These are phyloP conservation scores for Hepsetus odoe DNA, from an alignment of 2,113 vertebrate genomes.

Conservation along the genomic window DNA sequence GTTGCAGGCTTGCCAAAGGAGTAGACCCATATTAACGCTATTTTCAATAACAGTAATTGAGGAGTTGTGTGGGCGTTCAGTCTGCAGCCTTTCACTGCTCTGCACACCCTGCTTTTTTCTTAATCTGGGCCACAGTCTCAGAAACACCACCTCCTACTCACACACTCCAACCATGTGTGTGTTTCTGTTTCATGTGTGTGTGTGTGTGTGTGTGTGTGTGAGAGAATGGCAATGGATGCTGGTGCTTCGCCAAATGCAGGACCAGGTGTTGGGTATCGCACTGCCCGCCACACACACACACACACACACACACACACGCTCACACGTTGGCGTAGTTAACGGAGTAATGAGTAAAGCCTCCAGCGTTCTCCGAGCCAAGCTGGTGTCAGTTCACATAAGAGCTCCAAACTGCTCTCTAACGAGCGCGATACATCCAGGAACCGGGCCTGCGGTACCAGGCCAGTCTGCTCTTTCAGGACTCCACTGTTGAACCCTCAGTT, in stretches of 20 bases:
- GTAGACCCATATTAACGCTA: slow-evolving; percentile 29
- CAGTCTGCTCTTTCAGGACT: neutral
- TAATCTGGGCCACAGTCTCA: slow-evolving; percentile 24
- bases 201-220: slow-evolving; percentile 11
- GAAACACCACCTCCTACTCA: slow-evolving; percentile 34
- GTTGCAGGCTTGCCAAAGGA: slow-evolving; percentile 27
- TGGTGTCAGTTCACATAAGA: slow-evolving; percentile 23
- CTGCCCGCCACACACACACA: slow-evolving; percentile 45
- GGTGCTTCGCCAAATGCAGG: slow-evolving; percentile 54
- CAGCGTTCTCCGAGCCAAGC: slow-evolving; percentile 31
- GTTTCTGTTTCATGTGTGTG: slow-evolving; percentile 6
- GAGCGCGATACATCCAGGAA: neutral
- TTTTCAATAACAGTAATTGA: slow-evolving; percentile 42
- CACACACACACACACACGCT: slow-evolving; percentile 14
- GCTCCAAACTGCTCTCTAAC: slow-evolving; percentile 15
- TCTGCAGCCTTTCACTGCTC: slow-evolving; percentile 16
- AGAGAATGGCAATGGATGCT: slow-evolving; percentile 42
- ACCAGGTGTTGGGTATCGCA: slow-evolving; percentile 67
- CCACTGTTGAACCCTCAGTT: no score
- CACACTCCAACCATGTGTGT: slow-evolving; percentile 20
- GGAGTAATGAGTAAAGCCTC: slow-evolving; percentile 38
- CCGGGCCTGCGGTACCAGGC: no score
- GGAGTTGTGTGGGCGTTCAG: slow-evolving; percentile 1
- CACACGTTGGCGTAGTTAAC: slow-evolving; percentile 37
- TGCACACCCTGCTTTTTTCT: neutral